Conservation (phyloP, 2,797 vertebrate species). For the Sebastes paucispinis region DNA sequence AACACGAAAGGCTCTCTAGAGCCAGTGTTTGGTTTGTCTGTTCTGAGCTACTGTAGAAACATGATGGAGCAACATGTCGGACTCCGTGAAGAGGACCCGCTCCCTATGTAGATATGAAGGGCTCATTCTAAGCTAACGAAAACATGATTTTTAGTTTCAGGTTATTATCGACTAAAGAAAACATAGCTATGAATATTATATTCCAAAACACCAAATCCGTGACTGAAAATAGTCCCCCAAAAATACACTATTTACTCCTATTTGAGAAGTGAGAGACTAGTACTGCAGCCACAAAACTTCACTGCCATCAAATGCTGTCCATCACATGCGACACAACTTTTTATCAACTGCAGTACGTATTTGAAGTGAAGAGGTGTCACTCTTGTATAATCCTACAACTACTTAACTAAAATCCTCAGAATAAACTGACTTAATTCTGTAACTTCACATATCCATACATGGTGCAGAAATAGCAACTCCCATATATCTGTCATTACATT, state of each 20-base stretch:
- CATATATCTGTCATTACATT: constrained; percentile 31
- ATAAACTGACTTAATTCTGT: constrained; percentile 25
- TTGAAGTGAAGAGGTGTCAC: constrained; percentile 43
- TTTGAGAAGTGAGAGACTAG: background rate
- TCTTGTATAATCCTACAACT: constrained; percentile 56
- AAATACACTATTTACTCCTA: background rate
- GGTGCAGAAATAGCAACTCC: constrained; percentile 38
- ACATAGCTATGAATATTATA: too few relatives aligned
- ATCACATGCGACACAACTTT: constrained; percentile 31
- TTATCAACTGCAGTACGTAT: constrained; percentile 24
- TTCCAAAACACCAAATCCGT: background rate
- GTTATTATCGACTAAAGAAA: too few relatives aligned
- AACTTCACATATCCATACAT: background rate
- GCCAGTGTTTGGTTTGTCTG: too few relatives aligned
- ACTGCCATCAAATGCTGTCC: background rate
- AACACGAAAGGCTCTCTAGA: too few relatives aligned
- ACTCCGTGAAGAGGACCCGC: too few relatives aligned
- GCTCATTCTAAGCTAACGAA: too few relatives aligned
- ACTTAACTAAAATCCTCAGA: constrained; percentile 45
- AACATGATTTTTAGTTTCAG: too few relatives aligned
- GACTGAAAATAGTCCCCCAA: background rate
- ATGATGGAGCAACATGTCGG: too few relatives aligned
- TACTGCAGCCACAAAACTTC: background rate
- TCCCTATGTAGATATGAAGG: too few relatives aligned
- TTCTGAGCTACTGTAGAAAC: too few relatives aligned